These are phyloP conservation scores for Patiria miniata DNA, from an alignment of 35 echinoderm and acorn worm species.

Conservation along the genomic window DNA sequence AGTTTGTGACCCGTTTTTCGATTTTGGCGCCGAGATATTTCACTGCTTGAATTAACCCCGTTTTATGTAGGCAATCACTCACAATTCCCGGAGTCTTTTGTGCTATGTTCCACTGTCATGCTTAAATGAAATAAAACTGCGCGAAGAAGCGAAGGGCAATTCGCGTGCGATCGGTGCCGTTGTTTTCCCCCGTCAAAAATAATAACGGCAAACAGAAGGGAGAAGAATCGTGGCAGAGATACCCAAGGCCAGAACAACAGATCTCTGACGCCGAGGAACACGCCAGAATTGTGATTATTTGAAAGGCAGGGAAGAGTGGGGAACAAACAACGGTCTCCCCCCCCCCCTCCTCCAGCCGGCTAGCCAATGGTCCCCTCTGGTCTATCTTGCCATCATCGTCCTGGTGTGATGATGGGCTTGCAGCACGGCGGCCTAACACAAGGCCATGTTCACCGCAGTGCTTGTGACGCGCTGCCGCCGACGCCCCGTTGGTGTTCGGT, in stretches of 20 bases:
- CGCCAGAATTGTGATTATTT: background rate
- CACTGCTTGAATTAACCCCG: background rate
- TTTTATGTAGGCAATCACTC: background rate
- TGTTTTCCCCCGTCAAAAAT: constrained; percentile 14
- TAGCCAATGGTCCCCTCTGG: no score
- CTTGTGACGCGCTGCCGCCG: background rate
- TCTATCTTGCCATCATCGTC: no score
- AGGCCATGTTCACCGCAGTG: background rate
- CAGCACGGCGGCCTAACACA: background rate
- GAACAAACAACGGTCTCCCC: background rate
- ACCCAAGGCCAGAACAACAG: constrained; percentile 30
- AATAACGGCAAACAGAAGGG: background rate
- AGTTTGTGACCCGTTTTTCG: no score
- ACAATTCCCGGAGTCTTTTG: background rate
- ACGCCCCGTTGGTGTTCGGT: background rate
- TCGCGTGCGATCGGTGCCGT: background rate
- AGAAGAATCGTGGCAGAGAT: constrained; percentile 1
- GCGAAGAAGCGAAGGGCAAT: background rate
- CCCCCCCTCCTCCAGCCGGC: background rate
- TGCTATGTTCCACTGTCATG: background rate
- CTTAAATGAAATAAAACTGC: background rate
- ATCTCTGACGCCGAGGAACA: constrained; percentile 15
- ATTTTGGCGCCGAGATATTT: no score
- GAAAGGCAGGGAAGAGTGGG: background rate
- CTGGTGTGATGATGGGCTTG: background rate